Percentiles rank a stretch among this genome's conserved stretches.
phyloP scores from a whole-genome alignment of 2,113 vertebrate genomes.

The Lagopus muta region DNA sequence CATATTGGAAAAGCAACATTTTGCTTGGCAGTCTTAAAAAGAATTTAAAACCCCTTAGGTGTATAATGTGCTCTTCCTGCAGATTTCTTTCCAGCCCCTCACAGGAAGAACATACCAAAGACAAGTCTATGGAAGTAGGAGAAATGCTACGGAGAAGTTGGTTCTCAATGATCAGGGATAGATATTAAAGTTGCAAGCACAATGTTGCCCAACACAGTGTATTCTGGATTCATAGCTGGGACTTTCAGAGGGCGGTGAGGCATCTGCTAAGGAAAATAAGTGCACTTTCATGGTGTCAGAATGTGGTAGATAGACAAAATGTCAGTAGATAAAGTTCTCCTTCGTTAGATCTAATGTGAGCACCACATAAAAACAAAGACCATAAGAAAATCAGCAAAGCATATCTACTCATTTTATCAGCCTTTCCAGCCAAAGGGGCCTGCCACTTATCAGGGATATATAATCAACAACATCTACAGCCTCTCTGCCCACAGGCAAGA shows the following conservation, averaged over 20 bases:
- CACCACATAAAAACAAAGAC: neutral
- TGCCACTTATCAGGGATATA: neutral
- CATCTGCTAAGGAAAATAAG: neutral
- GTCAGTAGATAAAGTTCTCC: neutral
- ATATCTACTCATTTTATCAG: neutral
- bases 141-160: neutral
- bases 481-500: neutral
- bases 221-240: neutral
- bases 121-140: fast-evolving
- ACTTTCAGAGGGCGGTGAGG: too few species aligned
- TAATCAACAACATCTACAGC: neutral
- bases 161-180: fast-evolving
- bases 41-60: neutral
- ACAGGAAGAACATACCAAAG: neutral
- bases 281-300: neutral
- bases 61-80: fast-evolving
- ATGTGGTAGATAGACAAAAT: neutral
- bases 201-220: neutral
- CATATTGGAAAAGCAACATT: neutral
- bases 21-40: neutral
- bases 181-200: neutral
- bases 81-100: neutral
- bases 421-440: neutral
- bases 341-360: neutral
- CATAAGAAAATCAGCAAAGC: neutral